Conservation (phyloP, 2,797 vertebrate genomes). For the Aphelocoma californica region DNA sequence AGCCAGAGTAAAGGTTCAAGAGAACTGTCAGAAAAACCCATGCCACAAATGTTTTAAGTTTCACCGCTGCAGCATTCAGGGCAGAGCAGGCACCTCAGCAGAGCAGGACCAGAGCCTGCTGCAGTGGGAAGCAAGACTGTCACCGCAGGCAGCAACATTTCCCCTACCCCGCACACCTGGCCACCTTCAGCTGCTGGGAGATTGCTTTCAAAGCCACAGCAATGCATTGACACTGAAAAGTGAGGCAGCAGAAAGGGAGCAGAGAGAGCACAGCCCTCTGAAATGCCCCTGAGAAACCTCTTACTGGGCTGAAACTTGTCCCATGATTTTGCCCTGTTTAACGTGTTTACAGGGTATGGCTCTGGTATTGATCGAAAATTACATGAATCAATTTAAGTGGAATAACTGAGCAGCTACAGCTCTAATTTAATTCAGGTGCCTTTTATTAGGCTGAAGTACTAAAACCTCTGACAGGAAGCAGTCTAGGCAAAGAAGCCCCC, state of each 20-base stretch:
- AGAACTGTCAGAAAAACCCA: not conserved
- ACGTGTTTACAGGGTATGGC: not conserved
- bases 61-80: rapidly evolving
- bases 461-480: not conserved
- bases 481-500: not conserved
- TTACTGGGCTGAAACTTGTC: not conserved
- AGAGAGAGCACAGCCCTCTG: not conserved
- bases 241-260: not conserved
- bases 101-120: not conserved
- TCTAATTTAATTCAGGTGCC: not conserved
- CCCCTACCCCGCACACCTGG: too few species aligned
- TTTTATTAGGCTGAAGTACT: not conserved
- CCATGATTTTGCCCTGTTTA: not conserved
- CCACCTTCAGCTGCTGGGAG: not conserved
- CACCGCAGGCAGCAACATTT: not conserved
- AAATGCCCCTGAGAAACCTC: not conserved
- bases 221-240: not conserved
- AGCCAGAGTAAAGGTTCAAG: not conserved
- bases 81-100: not conserved
- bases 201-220: not conserved
- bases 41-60: not conserved
- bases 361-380: not conserved
- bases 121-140: not conserved
- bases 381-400: not conserved
- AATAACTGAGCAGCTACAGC: not conserved